Evolutionary conservation across 2,113 vertebrate species (phyloP).

Genomic region (Heterotis niloticus): DNA sequence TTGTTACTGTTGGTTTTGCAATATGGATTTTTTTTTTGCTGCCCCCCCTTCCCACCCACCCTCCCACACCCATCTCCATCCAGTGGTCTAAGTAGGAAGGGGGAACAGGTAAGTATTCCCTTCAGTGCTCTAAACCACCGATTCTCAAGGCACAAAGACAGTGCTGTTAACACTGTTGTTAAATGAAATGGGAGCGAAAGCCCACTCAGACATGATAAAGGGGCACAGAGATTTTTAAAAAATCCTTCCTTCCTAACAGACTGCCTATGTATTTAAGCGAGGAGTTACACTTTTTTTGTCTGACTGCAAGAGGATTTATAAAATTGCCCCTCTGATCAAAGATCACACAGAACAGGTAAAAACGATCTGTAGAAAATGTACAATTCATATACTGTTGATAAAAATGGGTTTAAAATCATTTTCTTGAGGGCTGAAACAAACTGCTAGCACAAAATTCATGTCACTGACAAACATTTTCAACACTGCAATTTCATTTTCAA

Average conservation of each 20-base stretch:
- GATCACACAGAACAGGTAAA: conserved; percentile 56
- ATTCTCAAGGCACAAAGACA: conserved; percentile 71
- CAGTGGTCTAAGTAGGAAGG: neutral
- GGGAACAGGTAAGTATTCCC: conserved; percentile 26
- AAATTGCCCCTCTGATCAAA: conserved; percentile 41
- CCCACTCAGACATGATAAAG: conserved; percentile 46
- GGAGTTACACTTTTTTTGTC: neutral
- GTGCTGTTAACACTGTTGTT: conserved; percentile 66
- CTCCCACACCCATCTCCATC: conserved; percentile 8
- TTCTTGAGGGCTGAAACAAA: conserved; percentile 24
- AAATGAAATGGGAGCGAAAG: conserved; percentile 52
- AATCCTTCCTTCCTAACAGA: conserved; percentile 1
- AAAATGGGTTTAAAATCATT: conserved; percentile 32
- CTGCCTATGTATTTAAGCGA: conserved; percentile 16
- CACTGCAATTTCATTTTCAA: conserved; percentile 70
- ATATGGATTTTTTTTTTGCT: conserved; percentile 38
- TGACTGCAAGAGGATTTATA: conserved; percentile 3
- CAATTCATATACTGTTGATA: conserved; percentile 16
- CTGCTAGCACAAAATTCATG: conserved; percentile 41
- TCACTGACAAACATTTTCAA: conserved; percentile 56
- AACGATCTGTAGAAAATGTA: conserved; percentile 33
- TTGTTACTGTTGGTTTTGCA: conserved; percentile 38
- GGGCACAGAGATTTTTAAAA: conserved; percentile 6
- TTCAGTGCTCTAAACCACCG: conserved; percentile 45
- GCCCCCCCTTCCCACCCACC: conserved; percentile 15